A percentile compares a stretch with the other conserved stretches of the same genome.
Conservation (phyloP, 53 echinoderm and acorn worm species). For the Echinarachnius parma region DNA sequence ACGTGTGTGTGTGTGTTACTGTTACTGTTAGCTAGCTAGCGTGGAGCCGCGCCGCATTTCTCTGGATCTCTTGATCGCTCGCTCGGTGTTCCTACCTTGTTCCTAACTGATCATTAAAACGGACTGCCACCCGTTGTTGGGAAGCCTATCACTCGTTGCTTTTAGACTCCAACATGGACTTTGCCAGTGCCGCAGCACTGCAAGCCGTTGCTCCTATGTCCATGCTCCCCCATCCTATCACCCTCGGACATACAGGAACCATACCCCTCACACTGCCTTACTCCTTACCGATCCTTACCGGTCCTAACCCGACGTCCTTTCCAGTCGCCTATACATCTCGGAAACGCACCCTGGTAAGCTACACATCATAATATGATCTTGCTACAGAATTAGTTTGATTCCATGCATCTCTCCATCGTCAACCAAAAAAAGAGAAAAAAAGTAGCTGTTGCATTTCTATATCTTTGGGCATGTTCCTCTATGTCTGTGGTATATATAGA, state of each 20-base stretch:
- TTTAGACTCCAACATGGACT: conserved; percentile 44
- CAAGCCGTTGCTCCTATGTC: conserved; percentile 35
- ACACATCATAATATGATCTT: too few relatives aligned
- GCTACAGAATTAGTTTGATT: too few relatives aligned
- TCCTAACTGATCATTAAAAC: too few relatives aligned
- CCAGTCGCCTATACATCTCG: conserved; percentile 29
- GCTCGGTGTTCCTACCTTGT: conserved; percentile 6
- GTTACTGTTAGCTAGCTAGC: too few relatives aligned
- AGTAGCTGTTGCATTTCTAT: too few relatives aligned
- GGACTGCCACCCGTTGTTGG: too few relatives aligned
- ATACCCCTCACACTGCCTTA: conserved; percentile 28
- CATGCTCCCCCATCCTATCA: conserved; percentile 30
- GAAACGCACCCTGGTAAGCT: conserved; percentile 40
- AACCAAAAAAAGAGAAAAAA: conserved; percentile 6
- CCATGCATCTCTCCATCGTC: too few relatives aligned
- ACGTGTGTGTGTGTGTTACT: too few relatives aligned
- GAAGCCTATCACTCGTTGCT: too few relatives aligned
- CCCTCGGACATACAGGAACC: conserved; percentile 45
- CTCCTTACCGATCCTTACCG: conserved; percentile 31
- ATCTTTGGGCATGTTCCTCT: too few relatives aligned
- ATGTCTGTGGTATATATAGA: too few relatives aligned
- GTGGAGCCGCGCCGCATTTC: too few relatives aligned
- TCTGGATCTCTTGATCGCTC: neutral
- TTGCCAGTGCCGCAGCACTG: conserved; percentile 41
- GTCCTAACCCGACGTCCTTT: conserved; percentile 2